phyloP scores from a whole-genome alignment of 1,140 invertebrate species.

The Saccostrea echinata region DNA sequence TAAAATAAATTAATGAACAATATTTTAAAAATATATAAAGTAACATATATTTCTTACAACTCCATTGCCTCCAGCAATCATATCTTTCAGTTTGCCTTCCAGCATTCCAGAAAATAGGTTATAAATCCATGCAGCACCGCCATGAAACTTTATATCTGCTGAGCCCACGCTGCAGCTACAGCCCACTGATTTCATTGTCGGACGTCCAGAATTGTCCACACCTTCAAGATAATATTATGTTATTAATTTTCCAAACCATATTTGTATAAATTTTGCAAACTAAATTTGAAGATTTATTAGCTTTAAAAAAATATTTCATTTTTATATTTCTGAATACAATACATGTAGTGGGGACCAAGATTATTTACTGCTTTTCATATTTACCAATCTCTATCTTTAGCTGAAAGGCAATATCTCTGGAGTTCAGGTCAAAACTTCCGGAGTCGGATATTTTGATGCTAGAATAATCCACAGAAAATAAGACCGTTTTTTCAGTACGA shows the following conservation, averaged over 20 bases:
- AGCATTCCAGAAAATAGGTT: conserved; percentile 60
- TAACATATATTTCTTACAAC: background rate
- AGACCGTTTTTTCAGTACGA: too few species aligned
- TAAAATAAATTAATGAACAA: background rate
- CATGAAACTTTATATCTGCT: conserved; percentile 61
- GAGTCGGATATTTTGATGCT: conserved; percentile 56
- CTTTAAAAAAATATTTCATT: too few species aligned
- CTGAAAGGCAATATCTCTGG: background rate
- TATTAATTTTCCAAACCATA: too few species aligned
- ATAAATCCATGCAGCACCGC: conserved; percentile 60
- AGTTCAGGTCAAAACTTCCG: conserved; percentile 41
- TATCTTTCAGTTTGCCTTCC: conserved; percentile 51
- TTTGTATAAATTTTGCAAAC: too few species aligned
- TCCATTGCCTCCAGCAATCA: conserved; percentile 29
- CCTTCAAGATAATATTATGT: conserved; percentile 22
- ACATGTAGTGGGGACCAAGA: too few species aligned
- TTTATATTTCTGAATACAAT: too few species aligned
- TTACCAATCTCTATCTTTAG: conserved; percentile 16
- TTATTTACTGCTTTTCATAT: background rate
- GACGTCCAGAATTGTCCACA: conserved; percentile 41
- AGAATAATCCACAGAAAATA: too few species aligned
- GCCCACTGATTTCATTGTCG: conserved; percentile 45
- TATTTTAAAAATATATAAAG: background rate
- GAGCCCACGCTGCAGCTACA: conserved; percentile 54
- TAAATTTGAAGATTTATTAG: too few species aligned